A percentile compares a stretch with the other conserved stretches of the same genome.
phyloP scores from a whole-genome alignment of 2,888 invertebrate genomes.

The Rhopalosiphum nymphaeae region DNA sequence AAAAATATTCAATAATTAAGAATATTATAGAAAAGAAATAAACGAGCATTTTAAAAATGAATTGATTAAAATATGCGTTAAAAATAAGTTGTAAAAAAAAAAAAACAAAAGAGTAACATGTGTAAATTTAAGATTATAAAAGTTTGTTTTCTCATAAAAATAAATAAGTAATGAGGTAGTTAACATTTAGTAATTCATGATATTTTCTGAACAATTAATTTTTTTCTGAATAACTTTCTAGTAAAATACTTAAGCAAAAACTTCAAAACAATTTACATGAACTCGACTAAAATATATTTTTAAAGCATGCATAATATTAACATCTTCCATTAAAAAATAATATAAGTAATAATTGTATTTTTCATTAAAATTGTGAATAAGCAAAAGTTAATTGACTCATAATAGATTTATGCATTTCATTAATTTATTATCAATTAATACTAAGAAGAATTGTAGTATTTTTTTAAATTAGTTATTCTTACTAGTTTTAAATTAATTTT shows the following conservation, averaged over 20 bases:
- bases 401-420: not conserved
- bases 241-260: constrained; percentile 1
- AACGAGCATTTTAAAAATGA: not conserved
- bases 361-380: not conserved
- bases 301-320: constrained; percentile 21
- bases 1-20: not conserved
- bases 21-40: not conserved
- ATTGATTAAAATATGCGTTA: not conserved
- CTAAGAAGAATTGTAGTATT: no score
- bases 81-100: not conserved
- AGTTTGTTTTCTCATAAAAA: not conserved
- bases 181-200: not conserved
- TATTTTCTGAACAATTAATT: not conserved
- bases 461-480: not conserved
- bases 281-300: not conserved
- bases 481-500: not conserved
- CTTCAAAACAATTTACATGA: not conserved
- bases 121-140: no score
- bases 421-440: not conserved
- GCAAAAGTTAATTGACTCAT: not conserved
- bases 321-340: not conserved
- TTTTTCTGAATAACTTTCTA: not conserved
- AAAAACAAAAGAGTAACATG: not conserved
- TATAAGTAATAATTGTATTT: not conserved
- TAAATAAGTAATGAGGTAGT: not conserved